These are phyloP conservation scores for Ceramica pisi DNA, from an alignment of 2,888 invertebrate genomes.

Conservation along the genomic window DNA sequence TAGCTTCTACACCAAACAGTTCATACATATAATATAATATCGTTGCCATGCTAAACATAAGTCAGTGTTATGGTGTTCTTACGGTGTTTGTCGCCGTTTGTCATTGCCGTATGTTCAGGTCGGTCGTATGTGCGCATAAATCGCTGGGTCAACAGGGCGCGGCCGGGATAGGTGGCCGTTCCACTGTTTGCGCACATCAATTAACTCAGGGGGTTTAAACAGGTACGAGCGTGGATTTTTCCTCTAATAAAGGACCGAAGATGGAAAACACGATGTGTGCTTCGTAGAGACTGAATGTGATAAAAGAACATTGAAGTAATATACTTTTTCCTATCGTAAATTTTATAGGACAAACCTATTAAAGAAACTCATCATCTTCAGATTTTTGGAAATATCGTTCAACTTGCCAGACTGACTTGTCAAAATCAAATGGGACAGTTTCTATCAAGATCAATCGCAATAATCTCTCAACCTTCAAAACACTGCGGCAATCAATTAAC, in stretches of 20 bases:
- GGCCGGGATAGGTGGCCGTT: conserved; percentile 42
- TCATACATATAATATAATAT: conserved; percentile 3
- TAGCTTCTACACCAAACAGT: conserved; percentile 5
- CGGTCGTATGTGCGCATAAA: conserved; percentile 59
- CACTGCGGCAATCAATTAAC: conserved; percentile 17
- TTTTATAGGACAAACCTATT: no score
- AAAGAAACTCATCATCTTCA: no score
- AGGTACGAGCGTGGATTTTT: conserved; percentile 45
- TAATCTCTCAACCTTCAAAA: conserved; percentile 2
- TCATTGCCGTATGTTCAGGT: conserved; percentile 64
- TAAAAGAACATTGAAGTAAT: neutral
- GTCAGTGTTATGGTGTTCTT: conserved; percentile 46
- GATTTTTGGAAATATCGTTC: no score
- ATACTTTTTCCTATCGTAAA: no score
- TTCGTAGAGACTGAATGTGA: neutral
- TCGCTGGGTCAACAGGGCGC: conserved; percentile 53
- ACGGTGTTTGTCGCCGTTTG: conserved; percentile 60
- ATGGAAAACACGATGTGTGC: conserved; percentile 23
- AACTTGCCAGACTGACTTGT: no score
- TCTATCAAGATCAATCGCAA: neutral
- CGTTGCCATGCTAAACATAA: conserved; percentile 40
- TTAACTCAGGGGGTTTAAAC: conserved; percentile 46
- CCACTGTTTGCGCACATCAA: conserved; percentile 57
- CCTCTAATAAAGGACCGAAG: conserved; percentile 32
- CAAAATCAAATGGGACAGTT: neutral